Conservation (phyloP, 2,888 invertebrate genomes). For the Psylliodes chrysocephalus region DNA sequence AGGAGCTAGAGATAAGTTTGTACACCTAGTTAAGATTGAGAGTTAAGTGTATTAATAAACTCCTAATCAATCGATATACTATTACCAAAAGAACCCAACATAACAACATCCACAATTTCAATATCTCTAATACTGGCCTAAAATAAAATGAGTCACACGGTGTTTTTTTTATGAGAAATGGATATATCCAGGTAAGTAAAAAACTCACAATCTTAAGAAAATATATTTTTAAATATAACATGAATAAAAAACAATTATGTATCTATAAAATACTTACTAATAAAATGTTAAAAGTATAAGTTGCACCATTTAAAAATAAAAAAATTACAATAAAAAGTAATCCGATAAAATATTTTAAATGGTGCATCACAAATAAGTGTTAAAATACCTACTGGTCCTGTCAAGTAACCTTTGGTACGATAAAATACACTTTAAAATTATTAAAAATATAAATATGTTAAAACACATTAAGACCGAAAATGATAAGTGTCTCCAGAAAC, state of each 20-base stretch:
- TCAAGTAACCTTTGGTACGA: slow-evolving; percentile 48
- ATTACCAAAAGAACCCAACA: no score
- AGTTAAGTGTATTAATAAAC: no score
- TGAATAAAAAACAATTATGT: slow-evolving; percentile 58
- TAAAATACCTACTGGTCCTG: slow-evolving; percentile 50
- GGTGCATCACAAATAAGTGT: slow-evolving; percentile 44
- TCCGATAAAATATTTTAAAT: slow-evolving; percentile 40
- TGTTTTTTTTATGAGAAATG: no score
- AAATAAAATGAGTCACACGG: no score
- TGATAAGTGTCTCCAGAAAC: no score
- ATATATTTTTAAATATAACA: slow-evolving; percentile 64
- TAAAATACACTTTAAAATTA: slow-evolving; percentile 42
- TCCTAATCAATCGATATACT: no score
- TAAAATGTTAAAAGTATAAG: slow-evolving; percentile 47
- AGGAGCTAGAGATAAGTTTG: no score
- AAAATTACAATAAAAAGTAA: slow-evolving; percentile 50
- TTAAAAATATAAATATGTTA: slow-evolving; percentile 49
- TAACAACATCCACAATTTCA: no score
- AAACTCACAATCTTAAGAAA: slow-evolving; percentile 54
- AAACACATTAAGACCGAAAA: slow-evolving; percentile 58
- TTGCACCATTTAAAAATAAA: slow-evolving; percentile 45
- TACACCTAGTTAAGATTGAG: no score
- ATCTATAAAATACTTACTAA: slow-evolving; percentile 47
- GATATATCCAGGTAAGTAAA: no score
- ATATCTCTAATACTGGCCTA: no score